A percentile compares a stretch with the other conserved stretches of the same genome.
Conservation (phyloP, 1,140 invertebrate species). For the Sitodiplosis mosellana region DNA sequence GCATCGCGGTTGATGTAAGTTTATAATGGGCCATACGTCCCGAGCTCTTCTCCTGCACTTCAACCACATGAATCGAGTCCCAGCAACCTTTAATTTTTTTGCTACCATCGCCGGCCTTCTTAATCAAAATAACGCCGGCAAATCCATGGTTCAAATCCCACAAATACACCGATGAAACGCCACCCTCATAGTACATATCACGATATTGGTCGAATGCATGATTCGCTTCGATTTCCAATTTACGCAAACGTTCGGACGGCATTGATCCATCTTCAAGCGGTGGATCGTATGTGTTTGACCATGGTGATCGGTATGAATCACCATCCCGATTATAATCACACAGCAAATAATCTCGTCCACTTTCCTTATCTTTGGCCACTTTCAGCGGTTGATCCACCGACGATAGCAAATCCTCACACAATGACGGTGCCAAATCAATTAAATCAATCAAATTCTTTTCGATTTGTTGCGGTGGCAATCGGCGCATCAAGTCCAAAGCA, state of each 20-base stretch:
- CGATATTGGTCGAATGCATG: constrained; percentile 96
- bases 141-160: constrained; percentile 99
- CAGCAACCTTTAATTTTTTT: constrained; percentile 98
- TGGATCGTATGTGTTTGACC: constrained; percentile 98
- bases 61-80: constrained; percentile 99
- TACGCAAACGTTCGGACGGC: constrained; percentile 89
- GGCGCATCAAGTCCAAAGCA: constrained; percentile 94
- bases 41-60: constrained; percentile 90
- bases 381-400: constrained; percentile 98
- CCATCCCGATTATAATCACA: constrained; percentile 99
- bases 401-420: constrained; percentile 93
- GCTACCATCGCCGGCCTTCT: constrained; percentile 90
- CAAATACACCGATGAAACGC: constrained; percentile 96
- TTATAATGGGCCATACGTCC: constrained; percentile 95
- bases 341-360: constrained; percentile 90
- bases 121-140: constrained; percentile 96
- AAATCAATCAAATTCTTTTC: constrained; percentile 96
- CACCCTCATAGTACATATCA: constrained; percentile 99
- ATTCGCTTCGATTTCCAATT: constrained; percentile 95
- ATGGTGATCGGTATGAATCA: constrained; percentile 97
- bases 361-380: constrained; percentile 86
- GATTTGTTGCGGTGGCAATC: constrained; percentile 96
- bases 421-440: constrained; percentile 85
- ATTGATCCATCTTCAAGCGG: constrained; percentile 95
- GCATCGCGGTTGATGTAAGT: constrained; percentile 95